These are phyloP conservation scores for Crenichthys baileyi DNA, from an alignment of 2,797 vertebrate genomes.

Conservation along the genomic window DNA sequence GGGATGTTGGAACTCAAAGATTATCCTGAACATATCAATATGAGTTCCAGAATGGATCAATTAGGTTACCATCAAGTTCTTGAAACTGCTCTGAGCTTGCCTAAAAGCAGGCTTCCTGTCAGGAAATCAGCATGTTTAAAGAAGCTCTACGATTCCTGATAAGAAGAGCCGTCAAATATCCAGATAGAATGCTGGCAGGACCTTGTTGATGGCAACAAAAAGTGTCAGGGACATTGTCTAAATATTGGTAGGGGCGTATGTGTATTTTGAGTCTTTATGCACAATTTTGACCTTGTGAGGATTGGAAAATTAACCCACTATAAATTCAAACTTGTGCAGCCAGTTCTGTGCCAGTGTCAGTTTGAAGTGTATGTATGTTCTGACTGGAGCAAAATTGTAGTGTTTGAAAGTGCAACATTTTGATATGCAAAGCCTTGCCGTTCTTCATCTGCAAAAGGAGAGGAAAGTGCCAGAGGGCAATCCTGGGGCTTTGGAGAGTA, in stretches of 20 bases:
- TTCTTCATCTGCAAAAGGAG: constrained; percentile 54
- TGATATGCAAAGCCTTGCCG: constrained; percentile 51
- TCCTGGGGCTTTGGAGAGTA: constrained; percentile 54
- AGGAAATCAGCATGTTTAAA: background rate
- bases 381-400: constrained; percentile 37
- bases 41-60: background rate
- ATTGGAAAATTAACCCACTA: background rate
- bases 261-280: background rate
- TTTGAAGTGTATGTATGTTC: background rate
- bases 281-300: background rate
- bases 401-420: constrained; percentile 56
- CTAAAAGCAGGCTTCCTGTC: too few relatives aligned
- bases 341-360: background rate
- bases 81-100: too few relatives aligned
- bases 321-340: background rate
- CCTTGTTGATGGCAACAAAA: background rate
- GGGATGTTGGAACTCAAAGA: background rate
- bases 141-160: background rate
- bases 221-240: background rate
- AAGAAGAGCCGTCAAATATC: background rate
- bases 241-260: background rate
- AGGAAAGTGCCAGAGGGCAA: constrained; percentile 59
- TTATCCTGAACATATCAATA: background rate
- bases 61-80: background rate
- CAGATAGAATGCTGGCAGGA: background rate